phyloP scores from a whole-genome alignment of 2,888 invertebrate species.

The Unio delphinus region DNA sequence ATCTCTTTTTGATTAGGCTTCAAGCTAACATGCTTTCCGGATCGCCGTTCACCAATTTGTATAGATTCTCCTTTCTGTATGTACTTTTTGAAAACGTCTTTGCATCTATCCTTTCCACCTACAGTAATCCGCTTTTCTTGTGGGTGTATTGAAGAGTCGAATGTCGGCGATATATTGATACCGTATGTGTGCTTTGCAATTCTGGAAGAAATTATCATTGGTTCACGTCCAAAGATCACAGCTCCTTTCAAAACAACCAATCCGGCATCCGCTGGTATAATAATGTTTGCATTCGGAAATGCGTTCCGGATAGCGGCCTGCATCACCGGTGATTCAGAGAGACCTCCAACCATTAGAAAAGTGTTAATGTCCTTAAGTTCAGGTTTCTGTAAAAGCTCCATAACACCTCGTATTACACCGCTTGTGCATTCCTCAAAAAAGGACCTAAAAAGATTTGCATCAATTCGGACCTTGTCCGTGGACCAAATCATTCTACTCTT shows the following conservation, averaged over 20 bases:
- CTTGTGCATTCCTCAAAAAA: constrained; percentile 26
- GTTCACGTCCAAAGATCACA: constrained; percentile 40
- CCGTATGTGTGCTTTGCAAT: constrained; percentile 42
- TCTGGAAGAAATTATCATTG: constrained; percentile 30
- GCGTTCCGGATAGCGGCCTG: constrained; percentile 27
- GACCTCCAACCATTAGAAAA: constrained; percentile 43
- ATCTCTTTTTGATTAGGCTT: constrained; percentile 29
- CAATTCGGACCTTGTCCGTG: constrained; percentile 32
- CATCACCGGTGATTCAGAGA: constrained; percentile 40
- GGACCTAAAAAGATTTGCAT: constrained; percentile 22
- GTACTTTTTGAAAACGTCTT: constrained; percentile 37
- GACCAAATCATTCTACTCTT: constrained; percentile 21
- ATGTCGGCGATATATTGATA: constrained; percentile 25
- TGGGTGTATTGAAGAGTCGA: constrained; percentile 28
- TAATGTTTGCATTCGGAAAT: constrained; percentile 28
- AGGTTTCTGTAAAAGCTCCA: constrained; percentile 19
- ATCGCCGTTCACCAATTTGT: constrained; percentile 19
- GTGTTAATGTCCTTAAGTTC: constrained; percentile 25
- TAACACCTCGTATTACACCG: constrained; percentile 29
- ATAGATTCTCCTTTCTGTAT: constrained; percentile 36
- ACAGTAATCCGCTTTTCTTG: constrained; percentile 22
- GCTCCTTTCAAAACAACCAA: constrained; percentile 47
- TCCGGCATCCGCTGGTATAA: constrained; percentile 44
- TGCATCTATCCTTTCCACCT: constrained; percentile 31
- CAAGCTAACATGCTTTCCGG: constrained; percentile 28